Conservation (phyloP, 2,888 invertebrate species). For the Chydorus sphaericus region DNA sequence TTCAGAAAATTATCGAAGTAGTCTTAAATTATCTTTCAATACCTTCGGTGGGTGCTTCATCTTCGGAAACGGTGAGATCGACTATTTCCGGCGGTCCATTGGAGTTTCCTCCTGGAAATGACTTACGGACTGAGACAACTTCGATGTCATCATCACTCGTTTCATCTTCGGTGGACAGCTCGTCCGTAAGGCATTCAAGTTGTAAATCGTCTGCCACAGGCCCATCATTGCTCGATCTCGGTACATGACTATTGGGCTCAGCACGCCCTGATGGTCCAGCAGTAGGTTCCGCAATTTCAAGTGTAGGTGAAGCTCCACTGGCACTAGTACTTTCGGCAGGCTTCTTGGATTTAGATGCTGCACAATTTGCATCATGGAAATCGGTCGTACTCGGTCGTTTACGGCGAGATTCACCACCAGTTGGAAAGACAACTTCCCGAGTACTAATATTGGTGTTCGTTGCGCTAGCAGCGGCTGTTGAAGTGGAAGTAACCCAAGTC, state of each 20-base stretch:
- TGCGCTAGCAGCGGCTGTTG: neutral
- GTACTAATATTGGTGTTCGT: too few species aligned
- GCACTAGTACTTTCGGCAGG: neutral
- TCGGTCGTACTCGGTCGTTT: neutral
- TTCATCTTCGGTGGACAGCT: conserved; percentile 16
- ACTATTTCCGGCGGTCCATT: conserved; percentile 21
- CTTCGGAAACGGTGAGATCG: conserved; percentile 27
- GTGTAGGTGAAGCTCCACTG: too few species aligned
- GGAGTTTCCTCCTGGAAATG: neutral
- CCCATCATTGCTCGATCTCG: conserved; percentile 26
- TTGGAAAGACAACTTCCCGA: too few species aligned
- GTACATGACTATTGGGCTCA: too few species aligned
- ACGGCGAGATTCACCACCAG: neutral
- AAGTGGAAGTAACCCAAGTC: neutral
- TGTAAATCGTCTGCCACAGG: conserved; percentile 57
- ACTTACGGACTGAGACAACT: conserved; percentile 29
- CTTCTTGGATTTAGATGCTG: conserved; percentile 7
- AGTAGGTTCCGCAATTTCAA: too few species aligned
- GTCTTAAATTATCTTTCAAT: too few species aligned
- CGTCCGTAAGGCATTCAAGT: conserved; percentile 47
- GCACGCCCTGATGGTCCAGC: conserved; percentile 8
- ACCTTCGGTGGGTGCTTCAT: conserved; percentile 22
- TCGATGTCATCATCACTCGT: conserved; percentile 30
- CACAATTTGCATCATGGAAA: neutral
- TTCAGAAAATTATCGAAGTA: too few species aligned